A percentile compares a stretch with the other conserved stretches of the same genome.
Conservation (phyloP, 1,140 invertebrate genomes). For the Leptinotarsa lineolata region DNA sequence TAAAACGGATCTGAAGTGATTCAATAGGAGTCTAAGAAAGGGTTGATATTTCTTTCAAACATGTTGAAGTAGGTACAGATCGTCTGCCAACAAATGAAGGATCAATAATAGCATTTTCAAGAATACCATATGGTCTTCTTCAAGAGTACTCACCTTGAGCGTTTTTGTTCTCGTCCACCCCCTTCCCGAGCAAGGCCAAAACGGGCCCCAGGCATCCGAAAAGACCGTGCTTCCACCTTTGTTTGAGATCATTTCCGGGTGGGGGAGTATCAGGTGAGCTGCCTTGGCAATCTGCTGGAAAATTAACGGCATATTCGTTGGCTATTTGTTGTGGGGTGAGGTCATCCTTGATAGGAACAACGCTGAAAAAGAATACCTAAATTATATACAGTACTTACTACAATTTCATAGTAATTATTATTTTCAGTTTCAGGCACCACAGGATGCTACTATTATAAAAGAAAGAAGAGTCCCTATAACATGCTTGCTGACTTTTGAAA, state of each 20-base stretch:
- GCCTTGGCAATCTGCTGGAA: slow-evolving; percentile 44
- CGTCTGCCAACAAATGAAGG: too few species aligned
- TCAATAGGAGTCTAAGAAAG: too few species aligned
- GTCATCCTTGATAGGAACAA: slow-evolving; percentile 22
- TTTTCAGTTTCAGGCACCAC: too few species aligned
- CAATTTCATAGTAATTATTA: too few species aligned
- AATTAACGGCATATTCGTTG: slow-evolving; percentile 40
- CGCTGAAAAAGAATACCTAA: slow-evolving; percentile 5
- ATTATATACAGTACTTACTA: too few species aligned
- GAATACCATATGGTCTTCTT: neutral
- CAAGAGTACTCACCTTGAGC: slow-evolving; percentile 50
- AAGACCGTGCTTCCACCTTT: slow-evolving; percentile 80
- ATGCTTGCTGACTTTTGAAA: too few species aligned
- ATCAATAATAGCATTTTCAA: neutral
- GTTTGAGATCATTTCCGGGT: slow-evolving; percentile 60
- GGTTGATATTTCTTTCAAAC: too few species aligned
- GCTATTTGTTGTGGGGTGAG: slow-evolving; percentile 27
- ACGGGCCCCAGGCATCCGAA: slow-evolving; percentile 86
- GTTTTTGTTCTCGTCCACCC: slow-evolving; percentile 71
- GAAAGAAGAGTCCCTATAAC: too few species aligned
- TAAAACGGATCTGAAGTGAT: neutral
- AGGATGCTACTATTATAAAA: too few species aligned
- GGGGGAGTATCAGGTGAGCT: slow-evolving; percentile 55
- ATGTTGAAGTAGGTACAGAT: too few species aligned
- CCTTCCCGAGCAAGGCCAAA: slow-evolving; percentile 82